These are phyloP conservation scores for Syngnathus floridae DNA, from an alignment of 2,113 vertebrate species.

Conservation along the genomic window DNA sequence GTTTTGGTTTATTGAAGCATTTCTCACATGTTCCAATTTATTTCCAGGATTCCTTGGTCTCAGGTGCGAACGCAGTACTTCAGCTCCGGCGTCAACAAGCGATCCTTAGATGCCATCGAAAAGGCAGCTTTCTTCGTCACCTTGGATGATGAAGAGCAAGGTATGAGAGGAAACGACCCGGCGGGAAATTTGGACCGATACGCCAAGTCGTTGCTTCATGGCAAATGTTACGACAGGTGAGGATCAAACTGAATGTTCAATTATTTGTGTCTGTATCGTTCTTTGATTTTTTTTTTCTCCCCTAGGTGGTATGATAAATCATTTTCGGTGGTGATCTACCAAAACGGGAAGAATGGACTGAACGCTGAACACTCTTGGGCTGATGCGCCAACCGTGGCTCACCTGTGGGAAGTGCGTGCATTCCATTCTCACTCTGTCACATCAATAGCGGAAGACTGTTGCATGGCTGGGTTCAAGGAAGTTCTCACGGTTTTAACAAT, in stretches of 20 bases:
- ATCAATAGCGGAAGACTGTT: background rate
- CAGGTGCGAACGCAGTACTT: slow-evolving; percentile 70
- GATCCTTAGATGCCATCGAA: slow-evolving; percentile 75
- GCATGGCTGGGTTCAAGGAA: background rate
- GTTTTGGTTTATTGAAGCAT: background rate
- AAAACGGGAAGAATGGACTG: slow-evolving; percentile 81
- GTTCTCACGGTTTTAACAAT: no score
- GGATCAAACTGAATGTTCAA: background rate
- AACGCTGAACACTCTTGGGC: slow-evolving; percentile 89
- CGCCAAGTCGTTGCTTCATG: slow-evolving; percentile 78
- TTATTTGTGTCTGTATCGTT: no score
- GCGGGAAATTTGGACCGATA: slow-evolving; percentile 75
- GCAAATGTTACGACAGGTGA: slow-evolving; percentile 83
- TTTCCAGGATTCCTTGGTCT: slow-evolving; percentile 73
- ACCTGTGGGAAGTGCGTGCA: slow-evolving; percentile 82
- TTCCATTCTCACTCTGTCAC: background rate
- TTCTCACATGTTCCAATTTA: background rate
- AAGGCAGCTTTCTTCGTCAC: slow-evolving; percentile 81
- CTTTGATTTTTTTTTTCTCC: background rate
- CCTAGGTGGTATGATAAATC: slow-evolving; percentile 88
- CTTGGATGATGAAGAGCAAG: slow-evolving; percentile 75
- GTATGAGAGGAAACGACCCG: slow-evolving; percentile 73
- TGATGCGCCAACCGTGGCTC: slow-evolving; percentile 79
- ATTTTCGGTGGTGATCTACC: slow-evolving; percentile 80
- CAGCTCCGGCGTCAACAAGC: slow-evolving; percentile 65